These are phyloP conservation scores for Thaumatotibia leucotreta DNA, from an alignment of 1,140 invertebrate genomes.

Conservation along the genomic window DNA sequence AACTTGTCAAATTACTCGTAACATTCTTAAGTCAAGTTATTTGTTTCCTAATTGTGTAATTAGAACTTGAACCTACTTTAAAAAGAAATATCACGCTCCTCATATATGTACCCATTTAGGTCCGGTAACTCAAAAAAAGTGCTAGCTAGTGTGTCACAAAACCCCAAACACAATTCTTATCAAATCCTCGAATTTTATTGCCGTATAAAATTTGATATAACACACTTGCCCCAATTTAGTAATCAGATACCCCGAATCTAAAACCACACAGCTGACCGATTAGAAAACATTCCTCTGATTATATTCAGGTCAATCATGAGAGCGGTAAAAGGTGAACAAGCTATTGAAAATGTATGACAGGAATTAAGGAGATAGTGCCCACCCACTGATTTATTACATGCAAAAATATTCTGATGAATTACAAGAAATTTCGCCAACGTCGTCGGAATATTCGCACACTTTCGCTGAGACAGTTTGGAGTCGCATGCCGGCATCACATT, in stretches of 20 bases:
- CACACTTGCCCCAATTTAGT: neutral
- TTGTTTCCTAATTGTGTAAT: neutral
- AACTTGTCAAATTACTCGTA: neutral
- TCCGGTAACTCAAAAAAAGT: neutral
- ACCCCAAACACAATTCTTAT: neutral
- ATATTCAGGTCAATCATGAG: neutral
- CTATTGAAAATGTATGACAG: slow-evolving; percentile 20
- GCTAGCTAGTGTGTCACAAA: neutral
- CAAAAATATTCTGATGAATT: slow-evolving; percentile 50
- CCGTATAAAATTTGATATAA: neutral
- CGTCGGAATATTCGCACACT: slow-evolving; percentile 48
- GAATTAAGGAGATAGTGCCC: slow-evolving; percentile 32
- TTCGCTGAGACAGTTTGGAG: slow-evolving; percentile 62
- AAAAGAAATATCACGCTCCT: neutral
- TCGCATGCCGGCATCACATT: slow-evolving; percentile 35
- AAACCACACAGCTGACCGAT: neutral
- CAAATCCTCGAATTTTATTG: neutral
- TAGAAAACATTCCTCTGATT: neutral
- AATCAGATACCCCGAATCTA: neutral
- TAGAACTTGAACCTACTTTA: neutral
- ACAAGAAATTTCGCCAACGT: slow-evolving; percentile 56
- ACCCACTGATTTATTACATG: slow-evolving; percentile 46
- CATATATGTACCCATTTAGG: neutral
- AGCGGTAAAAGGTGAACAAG: neutral
- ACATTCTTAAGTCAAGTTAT: neutral